These are phyloP conservation scores for Neotoxoptera formosana DNA, from an alignment of 1,140 invertebrate genomes.

Conservation along the genomic window DNA sequence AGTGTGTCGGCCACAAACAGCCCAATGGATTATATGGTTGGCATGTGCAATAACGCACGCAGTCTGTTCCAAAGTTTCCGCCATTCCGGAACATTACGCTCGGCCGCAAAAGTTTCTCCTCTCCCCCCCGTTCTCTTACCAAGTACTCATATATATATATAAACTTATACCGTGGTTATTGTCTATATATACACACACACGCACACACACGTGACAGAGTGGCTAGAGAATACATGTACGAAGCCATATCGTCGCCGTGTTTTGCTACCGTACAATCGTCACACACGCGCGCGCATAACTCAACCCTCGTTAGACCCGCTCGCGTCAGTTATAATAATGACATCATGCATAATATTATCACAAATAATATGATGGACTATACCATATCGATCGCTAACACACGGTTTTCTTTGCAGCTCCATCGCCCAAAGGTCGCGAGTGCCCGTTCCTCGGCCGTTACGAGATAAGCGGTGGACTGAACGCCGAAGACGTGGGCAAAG, in stretches of 20 bases:
- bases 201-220: too few relatives aligned
- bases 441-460: constrained; percentile 60
- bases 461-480: constrained; percentile 58
- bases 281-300: not conserved
- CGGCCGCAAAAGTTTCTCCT: constrained; percentile 41
- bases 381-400: not conserved
- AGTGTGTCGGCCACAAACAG: constrained; percentile 52
- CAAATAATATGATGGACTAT: not conserved
- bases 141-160: not conserved
- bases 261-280: not conserved
- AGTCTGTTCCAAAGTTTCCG: constrained; percentile 56
- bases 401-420: constrained; percentile 58
- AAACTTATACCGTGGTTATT: constrained; percentile 26
- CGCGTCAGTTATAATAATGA: not conserved
- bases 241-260: not conserved
- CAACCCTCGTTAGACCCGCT: not conserved
- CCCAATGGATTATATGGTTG: constrained; percentile 45
- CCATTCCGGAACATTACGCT: constrained; percentile 53
- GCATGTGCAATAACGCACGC: constrained; percentile 48
- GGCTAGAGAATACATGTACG: not conserved
- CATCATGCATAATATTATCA: not conserved
- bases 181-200: constrained; percentile 1
- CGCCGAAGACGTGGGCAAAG: constrained; percentile 57
- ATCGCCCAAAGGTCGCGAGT: constrained; percentile 58
- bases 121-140: not conserved